Percentiles rank a stretch among this genome's conserved stretches.
Evolutionary conservation across 1,140 invertebrate species (phyloP).

Genomic region (Drosophila kikkawai): DNA sequence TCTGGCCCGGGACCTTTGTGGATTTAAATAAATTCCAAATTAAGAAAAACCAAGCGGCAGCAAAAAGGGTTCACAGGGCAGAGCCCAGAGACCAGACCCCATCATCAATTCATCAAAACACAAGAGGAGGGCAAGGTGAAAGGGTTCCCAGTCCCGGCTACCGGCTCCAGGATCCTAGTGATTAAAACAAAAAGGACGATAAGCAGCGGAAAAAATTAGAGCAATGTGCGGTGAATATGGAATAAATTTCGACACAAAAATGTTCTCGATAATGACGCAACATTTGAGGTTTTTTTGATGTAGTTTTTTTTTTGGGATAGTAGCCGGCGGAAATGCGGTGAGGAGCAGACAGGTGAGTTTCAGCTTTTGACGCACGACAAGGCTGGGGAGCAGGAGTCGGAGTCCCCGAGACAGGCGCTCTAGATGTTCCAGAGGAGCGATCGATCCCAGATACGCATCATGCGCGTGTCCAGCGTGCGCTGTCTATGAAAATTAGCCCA

Average conservation of each 20-base stretch:
- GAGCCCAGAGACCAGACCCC: constrained; percentile 59
- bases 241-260: constrained; percentile 72
- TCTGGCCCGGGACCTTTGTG: constrained; percentile 34
- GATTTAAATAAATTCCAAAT: constrained; percentile 84
- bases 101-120: constrained; percentile 85
- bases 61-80: constrained; percentile 50
- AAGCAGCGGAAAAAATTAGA: constrained; percentile 83
- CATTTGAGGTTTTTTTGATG: constrained; percentile 76
- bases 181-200: constrained; percentile 81
- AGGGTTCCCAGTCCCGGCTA: constrained; percentile 17
- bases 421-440: constrained; percentile 10
- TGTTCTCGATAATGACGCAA: constrained; percentile 76
- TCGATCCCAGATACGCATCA: constrained; percentile 45
- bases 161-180: constrained; percentile 31
- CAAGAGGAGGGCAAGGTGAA: constrained; percentile 35
- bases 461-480: constrained; percentile 74
- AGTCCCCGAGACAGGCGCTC: constrained; percentile 17
- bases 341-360: constrained; percentile 70
- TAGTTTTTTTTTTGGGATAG: constrained; percentile 13
- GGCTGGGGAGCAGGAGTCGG: constrained; percentile 6
- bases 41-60: constrained; percentile 65
- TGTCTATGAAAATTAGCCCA: constrained; percentile 73
- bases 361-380: constrained; percentile 49
- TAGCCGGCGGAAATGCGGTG: constrained; percentile 71
- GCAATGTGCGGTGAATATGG: constrained; percentile 79